Conservation (phyloP, 2,797 vertebrate species). For the Hypotaenidia okinawae region DNA sequence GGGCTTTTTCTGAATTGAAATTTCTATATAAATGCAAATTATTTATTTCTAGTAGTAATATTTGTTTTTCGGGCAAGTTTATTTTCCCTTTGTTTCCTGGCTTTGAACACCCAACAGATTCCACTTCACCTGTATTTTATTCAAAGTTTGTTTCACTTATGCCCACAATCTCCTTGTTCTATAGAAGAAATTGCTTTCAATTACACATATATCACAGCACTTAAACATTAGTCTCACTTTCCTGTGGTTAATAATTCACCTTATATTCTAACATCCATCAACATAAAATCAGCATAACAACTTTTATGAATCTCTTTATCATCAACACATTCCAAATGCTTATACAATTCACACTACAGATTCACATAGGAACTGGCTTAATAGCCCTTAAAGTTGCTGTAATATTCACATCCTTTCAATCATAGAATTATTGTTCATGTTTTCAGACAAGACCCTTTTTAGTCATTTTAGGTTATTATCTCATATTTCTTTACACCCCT, state of each 20-base stretch:
- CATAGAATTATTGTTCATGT: conserved; percentile 73
- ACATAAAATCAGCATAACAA: conserved; percentile 84
- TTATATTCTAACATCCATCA: conserved; percentile 81
- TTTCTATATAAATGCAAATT: conserved; percentile 65
- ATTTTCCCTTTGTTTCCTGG: conserved; percentile 56
- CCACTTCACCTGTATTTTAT: conserved; percentile 70
- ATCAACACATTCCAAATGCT: conserved; percentile 80
- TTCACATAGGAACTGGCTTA: conserved; percentile 79
- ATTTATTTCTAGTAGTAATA: conserved; percentile 64
- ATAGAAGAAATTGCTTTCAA: conserved; percentile 77
- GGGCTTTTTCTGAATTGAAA: conserved; percentile 32
- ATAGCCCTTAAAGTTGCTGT: conserved; percentile 80
- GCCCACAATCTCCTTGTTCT: conserved; percentile 68
- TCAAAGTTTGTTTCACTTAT: conserved; percentile 76
- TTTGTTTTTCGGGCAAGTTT: conserved; percentile 60
- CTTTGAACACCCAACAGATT: conserved; percentile 53
- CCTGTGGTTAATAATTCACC: conserved; percentile 81
- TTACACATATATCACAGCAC: conserved; percentile 77
- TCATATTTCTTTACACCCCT: conserved; percentile 40
- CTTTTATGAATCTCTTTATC: conserved; percentile 83
- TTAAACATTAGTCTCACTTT: conserved; percentile 82
- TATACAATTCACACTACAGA: conserved; percentile 77
- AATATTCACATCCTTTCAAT: conserved; percentile 77
- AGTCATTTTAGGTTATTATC: conserved; percentile 59
- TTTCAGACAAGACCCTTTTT: conserved; percentile 72